phyloP scores from a whole-genome alignment of 2,888 invertebrate genomes.

The Rambutsinella grinnellia region DNA sequence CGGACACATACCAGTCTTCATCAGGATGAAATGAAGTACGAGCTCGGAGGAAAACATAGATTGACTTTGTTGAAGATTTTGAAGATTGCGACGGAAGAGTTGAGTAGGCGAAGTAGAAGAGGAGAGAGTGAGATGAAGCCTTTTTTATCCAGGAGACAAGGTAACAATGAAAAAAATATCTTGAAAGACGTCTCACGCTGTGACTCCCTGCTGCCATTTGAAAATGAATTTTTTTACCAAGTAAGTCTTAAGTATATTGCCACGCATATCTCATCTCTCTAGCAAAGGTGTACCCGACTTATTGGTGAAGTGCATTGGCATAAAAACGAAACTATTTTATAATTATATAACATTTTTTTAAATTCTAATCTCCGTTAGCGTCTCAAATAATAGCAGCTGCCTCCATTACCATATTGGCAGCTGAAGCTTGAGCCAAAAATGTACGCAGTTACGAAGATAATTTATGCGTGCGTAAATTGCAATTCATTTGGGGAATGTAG shows the following conservation, averaged over 20 bases:
- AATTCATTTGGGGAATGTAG: too few species aligned
- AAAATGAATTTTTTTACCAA: conserved; percentile 66
- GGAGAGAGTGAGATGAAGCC: conserved; percentile 63
- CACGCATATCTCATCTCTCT: background rate
- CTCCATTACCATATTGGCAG: too few species aligned
- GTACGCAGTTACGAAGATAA: too few species aligned
- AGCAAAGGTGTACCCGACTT: background rate
- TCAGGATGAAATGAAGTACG: conserved; percentile 44
- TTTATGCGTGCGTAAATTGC: too few species aligned
- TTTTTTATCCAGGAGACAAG: conserved; percentile 66
- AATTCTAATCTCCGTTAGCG: conserved; percentile 49
- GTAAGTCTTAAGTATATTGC: conserved; percentile 11
- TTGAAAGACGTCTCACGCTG: conserved; percentile 67
- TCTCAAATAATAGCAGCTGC: background rate
- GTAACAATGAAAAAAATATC: conserved; percentile 67
- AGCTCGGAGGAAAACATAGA: conserved; percentile 36
- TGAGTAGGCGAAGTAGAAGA: conserved; percentile 50
- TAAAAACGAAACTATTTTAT: conserved; percentile 10
- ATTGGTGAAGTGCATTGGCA: conserved; percentile 33
- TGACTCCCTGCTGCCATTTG: conserved; percentile 67
- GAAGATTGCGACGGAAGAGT: conserved; percentile 18
- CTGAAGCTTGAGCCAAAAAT: too few species aligned
- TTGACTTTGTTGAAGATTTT: conserved; percentile 30
- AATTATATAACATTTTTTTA: conserved; percentile 28
- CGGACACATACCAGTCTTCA: conserved; percentile 18